Base-by-base conservation (phyloP, 2,797 vertebrate genomes). In the Lycodopsis pacificus region DNA sequence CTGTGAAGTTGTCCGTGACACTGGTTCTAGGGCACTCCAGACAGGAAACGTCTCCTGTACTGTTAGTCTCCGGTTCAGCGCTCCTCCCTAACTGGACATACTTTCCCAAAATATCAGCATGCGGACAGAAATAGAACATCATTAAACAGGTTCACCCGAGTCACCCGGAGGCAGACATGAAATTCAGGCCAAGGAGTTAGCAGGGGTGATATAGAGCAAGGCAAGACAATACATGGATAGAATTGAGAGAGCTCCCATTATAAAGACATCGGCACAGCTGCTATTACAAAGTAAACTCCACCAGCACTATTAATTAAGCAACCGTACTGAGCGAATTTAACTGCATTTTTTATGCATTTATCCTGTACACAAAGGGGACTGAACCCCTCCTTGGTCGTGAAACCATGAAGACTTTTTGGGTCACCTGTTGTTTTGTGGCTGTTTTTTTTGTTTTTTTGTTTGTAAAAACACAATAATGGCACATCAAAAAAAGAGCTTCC, bases 121-220 rank as follows among this genome's bases (percentile, higher is more conserved):
- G 94, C 92, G 83, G 85, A 92, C 90, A 88, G 86, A 92, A 91
- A 93, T 91, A 93, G 91, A 91, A 91, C 88, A 88, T 91, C 86
- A 86, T 90, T 90, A 90, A 92, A 91, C 87, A 91, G 92, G 84
- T 92, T 90, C 82, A 90, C 84, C 89, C 89, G 62, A 91, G 85
- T 90, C 90, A 92, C 87, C 86, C 75, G 87, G 89, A 88, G 87
- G 91, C 90, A 90, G 89, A 93, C 91, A 86, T 92, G 88, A 91
- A 92, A 94, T 92, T 88, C 92, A 90, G 93, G 92, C 89, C 93
- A 91, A 89, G 88, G 90, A 90, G 87, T 90, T 88, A 89, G 86
- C 83, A 73, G 90, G 82, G 88, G 86, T 88, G 86, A 83, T 87
- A 90, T 67, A 93, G 90, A 94, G 89, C 88, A 92, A 91, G 90